phyloP scores from a whole-genome alignment of 1,140 invertebrate species.

The Drosophila erecta region DNA sequence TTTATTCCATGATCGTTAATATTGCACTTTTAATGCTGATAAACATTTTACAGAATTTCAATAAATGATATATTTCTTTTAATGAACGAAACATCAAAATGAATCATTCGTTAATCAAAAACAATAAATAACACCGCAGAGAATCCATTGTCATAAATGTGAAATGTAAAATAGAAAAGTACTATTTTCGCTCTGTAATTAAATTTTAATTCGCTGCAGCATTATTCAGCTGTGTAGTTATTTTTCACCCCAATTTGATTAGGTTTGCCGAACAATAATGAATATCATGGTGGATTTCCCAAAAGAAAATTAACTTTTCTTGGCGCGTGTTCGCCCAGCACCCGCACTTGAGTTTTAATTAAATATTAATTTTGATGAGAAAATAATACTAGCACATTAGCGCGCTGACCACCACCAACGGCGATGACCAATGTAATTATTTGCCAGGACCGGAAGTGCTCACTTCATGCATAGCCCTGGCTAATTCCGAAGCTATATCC shows the following conservation, averaged over 20 bases:
- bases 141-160: background rate
- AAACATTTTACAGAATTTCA: background rate
- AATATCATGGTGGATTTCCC: conserved; percentile 13
- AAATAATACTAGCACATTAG: conserved; percentile 71
- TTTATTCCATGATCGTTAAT: too few species aligned
- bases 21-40: too few species aligned
- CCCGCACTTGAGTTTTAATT: conserved; percentile 66
- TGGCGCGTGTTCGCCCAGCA: conserved; percentile 21
- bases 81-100: background rate
- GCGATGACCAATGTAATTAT: conserved; percentile 79
- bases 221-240: background rate
- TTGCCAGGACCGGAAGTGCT: conserved; percentile 64
- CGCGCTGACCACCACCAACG: conserved; percentile 34
- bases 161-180: background rate
- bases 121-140: background rate
- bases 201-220: background rate
- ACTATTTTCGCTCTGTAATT: background rate
- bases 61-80: too few species aligned
- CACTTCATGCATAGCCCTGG: conserved; percentile 44
- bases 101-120: background rate
- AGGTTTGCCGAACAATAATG: conserved; percentile 1
- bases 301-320: conserved; percentile 20
- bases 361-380: conserved; percentile 79
- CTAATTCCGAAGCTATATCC: conserved; percentile 18
- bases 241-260: conserved; percentile 1